phyloP scores from a whole-genome alignment of 2,888 invertebrate genomes.

The Diogma glabrata region DNA sequence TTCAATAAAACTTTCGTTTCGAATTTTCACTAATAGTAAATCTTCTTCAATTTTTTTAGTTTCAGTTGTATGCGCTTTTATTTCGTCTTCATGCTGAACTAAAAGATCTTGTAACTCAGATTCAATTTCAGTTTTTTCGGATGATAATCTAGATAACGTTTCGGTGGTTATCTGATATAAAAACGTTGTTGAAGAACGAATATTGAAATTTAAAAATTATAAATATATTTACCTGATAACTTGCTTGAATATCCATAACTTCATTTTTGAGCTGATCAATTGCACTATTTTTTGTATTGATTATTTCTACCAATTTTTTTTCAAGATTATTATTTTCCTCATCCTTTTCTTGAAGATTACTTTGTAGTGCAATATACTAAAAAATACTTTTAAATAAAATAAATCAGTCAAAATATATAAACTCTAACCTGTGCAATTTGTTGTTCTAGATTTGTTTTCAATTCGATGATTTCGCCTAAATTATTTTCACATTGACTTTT shows the following conservation, averaged over 20 bases:
- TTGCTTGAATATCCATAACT: too few species aligned
- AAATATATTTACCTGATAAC: too few species aligned
- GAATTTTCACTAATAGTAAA: constrained; percentile 25
- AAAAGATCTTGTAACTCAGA: constrained; percentile 52
- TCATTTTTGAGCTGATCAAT: too few species aligned
- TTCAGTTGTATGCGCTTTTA: constrained; percentile 10
- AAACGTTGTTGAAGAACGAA: not conserved
- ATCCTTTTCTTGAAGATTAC: too few species aligned
- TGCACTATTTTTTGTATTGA: constrained; percentile 16
- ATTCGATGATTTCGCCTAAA: too few species aligned
- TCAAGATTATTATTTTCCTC: constrained; percentile 20
- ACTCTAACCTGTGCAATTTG: too few species aligned
- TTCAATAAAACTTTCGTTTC: constrained; percentile 26
- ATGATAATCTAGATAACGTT: not conserved
- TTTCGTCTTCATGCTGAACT: constrained; percentile 50
- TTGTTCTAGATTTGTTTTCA: too few species aligned
- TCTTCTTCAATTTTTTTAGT: constrained; percentile 25
- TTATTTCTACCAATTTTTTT: constrained; percentile 25
- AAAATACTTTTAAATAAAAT: too few species aligned
- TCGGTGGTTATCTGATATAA: not conserved
- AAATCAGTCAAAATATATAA: too few species aligned
- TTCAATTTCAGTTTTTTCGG: constrained; percentile 38
- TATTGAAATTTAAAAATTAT: too few species aligned
- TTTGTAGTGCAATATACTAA: too few species aligned
- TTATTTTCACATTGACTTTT: too few species aligned